These are phyloP conservation scores for Haemorhous mexicanus DNA, from an alignment of 2,113 vertebrate species.

Conservation along the genomic window DNA sequence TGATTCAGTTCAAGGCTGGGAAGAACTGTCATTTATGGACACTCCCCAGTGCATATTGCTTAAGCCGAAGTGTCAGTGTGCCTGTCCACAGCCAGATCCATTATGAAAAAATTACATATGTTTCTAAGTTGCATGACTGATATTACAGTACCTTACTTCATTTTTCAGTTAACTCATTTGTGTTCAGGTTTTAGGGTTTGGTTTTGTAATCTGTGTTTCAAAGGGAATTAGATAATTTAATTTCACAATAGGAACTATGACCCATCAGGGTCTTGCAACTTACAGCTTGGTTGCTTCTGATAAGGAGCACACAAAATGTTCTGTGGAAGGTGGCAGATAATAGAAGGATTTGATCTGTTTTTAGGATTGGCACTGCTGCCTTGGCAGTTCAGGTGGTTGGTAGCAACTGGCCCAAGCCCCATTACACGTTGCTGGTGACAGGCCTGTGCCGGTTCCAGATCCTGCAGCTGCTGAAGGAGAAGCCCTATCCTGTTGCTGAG, in stretches of 20 bases:
- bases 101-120: fast-evolving
- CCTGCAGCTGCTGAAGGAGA: slow-evolving; percentile 82
- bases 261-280: background rate
- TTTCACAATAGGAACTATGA: fast-evolving
- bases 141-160: background rate
- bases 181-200: background rate
- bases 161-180: background rate
- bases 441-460: slow-evolving; percentile 93
- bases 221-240: background rate
- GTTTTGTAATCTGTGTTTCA: background rate
- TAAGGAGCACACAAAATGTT: background rate
- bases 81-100: background rate
- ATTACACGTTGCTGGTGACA: slow-evolving; percentile 91
- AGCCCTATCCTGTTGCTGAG: slow-evolving; percentile 87
- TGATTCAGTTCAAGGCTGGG: fast-evolving
- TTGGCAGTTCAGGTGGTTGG: slow-evolving; percentile 94
- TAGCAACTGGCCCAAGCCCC: slow-evolving; percentile 98
- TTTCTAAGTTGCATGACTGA: fast-evolving
- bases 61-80: background rate
- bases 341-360: background rate
- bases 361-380: slow-evolving; percentile 91
- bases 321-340: background rate
- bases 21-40: background rate
- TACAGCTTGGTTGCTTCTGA: fast-evolving
- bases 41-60: fast-evolving